phyloP scores from a whole-genome alignment of 2,797 vertebrate genomes.

The Harpagifer antarcticus region DNA sequence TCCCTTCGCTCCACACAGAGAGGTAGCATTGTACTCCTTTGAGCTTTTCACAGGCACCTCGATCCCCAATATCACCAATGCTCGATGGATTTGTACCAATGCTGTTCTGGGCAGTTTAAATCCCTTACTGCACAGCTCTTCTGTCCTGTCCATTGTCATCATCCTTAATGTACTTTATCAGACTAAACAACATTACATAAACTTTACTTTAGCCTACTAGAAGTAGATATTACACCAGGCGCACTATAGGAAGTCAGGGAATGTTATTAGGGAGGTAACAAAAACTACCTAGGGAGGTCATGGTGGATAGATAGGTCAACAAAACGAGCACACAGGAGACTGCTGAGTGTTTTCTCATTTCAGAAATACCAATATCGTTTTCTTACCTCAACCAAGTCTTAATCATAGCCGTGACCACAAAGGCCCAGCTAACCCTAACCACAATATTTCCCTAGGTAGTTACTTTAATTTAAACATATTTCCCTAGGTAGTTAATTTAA shows the following conservation, averaged over 20 bases:
- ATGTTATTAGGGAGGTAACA: not conserved
- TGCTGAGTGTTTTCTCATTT: not conserved
- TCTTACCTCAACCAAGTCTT: not conserved
- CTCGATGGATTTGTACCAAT: too few relatives aligned
- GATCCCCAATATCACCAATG: too few relatives aligned
- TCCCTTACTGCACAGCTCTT: too few relatives aligned
- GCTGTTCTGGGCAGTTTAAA: too few relatives aligned
- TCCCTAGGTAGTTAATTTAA: too few relatives aligned
- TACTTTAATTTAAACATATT: too few relatives aligned
- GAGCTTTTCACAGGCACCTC: too few relatives aligned
- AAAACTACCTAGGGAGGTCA: not conserved
- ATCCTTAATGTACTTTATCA: not conserved
- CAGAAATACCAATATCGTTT: not conserved
- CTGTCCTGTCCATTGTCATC: not conserved
- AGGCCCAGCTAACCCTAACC: not conserved
- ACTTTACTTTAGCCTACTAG: not conserved
- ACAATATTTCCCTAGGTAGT: not conserved
- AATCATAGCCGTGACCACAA: not conserved
- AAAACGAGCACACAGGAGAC: not conserved
- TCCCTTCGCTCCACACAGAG: conserved; percentile 23
- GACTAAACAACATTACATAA: not conserved
- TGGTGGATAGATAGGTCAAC: not conserved
- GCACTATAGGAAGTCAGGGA: not conserved
- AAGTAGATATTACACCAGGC: not conserved
- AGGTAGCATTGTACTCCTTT: not conserved